Base-by-base conservation (phyloP, 1,140 invertebrate genomes). In the Hylaeus volcanicus region DNA sequence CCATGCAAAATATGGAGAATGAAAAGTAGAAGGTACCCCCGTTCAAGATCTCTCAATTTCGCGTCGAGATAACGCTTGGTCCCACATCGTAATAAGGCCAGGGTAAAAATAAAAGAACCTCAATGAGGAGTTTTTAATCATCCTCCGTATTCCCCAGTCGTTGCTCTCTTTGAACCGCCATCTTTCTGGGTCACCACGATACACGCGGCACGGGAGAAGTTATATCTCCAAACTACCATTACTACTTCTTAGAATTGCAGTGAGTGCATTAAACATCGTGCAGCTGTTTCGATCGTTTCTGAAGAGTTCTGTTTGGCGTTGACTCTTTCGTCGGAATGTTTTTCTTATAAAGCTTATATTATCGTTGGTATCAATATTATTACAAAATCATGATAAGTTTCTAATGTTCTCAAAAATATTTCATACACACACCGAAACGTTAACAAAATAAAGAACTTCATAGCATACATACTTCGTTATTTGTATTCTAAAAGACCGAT, bases 71-170 rank as follows among this genome's bases (percentile, higher is more conserved):
- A 75, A 71, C 61, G 53, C 69, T 64, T 60, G 60, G 63, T 26
- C n/a, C 60, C 69, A 68, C 48, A 58, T 73, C 76, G 68, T 65
- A 71, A 81, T 79, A 77, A 72, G 75, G 73, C 26, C 65, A 64
- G 26, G n/a, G 26, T 4, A 51, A 51, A 74, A 74, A 76, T 76
- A 85, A 75, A 66, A 65, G 65, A 58, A n/a, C 1, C 9, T 48
- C n/a, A 60, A 76, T 65, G 66, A 79, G 84, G 51, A 65, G 58
- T 71, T 78, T 78, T 78, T 78, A 78, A 78, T 78, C 75, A 78
- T 78, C 48, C 56, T 9, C 45, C 45, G 68, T 72, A 78, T 78
- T 71, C 75, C 68, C 68, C 4, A 78, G 68, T n/a, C 45, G 75
- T 78, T 71, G 68, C 55, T 60, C 37, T 53, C 60, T 78, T 51